These are phyloP conservation scores for Vireo griseus DNA, from an alignment of 2,797 vertebrate genomes.

Conservation along the genomic window DNA sequence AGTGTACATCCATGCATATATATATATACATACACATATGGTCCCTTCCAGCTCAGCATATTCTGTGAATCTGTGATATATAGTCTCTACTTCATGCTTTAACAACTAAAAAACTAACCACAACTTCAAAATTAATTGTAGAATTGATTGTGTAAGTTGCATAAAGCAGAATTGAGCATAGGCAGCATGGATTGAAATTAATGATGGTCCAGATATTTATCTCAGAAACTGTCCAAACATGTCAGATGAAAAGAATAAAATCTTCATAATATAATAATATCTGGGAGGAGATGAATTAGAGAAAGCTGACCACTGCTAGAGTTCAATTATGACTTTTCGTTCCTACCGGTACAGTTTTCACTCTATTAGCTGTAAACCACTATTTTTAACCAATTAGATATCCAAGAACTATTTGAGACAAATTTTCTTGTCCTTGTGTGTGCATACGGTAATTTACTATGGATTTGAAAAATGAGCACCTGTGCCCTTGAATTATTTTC, in stretches of 20 bases:
- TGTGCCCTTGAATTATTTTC: conserved; percentile 5
- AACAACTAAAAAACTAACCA: neutral
- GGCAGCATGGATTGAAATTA: neutral
- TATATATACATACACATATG: too few relatives aligned
- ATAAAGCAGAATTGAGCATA: neutral
- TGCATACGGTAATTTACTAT: neutral
- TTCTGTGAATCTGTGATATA: neutral
- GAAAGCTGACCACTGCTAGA: neutral
- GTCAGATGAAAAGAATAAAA: neutral
- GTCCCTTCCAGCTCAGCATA: neutral
- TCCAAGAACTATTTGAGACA: neutral
- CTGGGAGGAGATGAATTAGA: neutral
- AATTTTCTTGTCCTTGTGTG: neutral
- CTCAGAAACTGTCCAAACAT: neutral
- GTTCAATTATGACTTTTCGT: neutral
- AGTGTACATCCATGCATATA: neutral
- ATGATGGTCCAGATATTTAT: neutral
- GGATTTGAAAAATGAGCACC: neutral
- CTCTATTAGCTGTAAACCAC: neutral
- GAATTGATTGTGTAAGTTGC: neutral
- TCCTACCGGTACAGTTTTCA: neutral
- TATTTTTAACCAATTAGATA: neutral
- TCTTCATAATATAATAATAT: neutral
- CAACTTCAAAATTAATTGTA: neutral
- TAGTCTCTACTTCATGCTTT: neutral